These are phyloP conservation scores for Micropoecilia bifurca DNA, from an alignment of 2,797 vertebrate genomes.

Conservation along the genomic window DNA sequence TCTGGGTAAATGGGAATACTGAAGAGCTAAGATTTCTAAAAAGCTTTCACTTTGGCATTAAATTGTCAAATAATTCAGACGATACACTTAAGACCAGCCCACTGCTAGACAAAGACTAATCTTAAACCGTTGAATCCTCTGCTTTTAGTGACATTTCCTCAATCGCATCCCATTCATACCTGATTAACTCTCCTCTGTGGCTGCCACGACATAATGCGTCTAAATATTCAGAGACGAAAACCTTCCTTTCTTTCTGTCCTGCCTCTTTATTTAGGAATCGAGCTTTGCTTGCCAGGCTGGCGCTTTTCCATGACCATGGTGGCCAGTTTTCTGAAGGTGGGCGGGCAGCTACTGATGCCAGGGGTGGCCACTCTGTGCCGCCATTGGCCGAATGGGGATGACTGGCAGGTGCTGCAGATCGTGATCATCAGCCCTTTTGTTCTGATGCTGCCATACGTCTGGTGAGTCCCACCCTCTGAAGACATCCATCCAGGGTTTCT, in stretches of 20 bases:
- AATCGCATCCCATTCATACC: background rate
- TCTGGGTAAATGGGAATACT: slow-evolving; percentile 8
- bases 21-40: slow-evolving; percentile 30
- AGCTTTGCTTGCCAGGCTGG: slow-evolving; percentile 92
- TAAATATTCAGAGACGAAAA: slow-evolving; percentile 16
- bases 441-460: slow-evolving; percentile 92
- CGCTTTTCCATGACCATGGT: slow-evolving; percentile 98
- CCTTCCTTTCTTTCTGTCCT: slow-evolving; percentile 10
- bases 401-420: slow-evolving; percentile 96
- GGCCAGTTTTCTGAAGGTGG: slow-evolving; percentile 94
- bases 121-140: slow-evolving; percentile 27
- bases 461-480: slow-evolving; percentile 86
- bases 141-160: background rate
- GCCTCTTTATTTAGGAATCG: slow-evolving; percentile 85
- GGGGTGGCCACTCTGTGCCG: slow-evolving; percentile 93
- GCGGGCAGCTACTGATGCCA: slow-evolving; percentile 94
- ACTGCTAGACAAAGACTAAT: slow-evolving; percentile 52
- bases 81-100: slow-evolving; percentile 35
- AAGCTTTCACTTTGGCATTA: slow-evolving; percentile 27
- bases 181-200: slow-evolving; percentile 18
- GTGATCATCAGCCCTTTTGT: slow-evolving; percentile 96
- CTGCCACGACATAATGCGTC: background rate
- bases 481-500: slow-evolving; percentile 45
- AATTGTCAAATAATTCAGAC: slow-evolving; percentile 28
- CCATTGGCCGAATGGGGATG: slow-evolving; percentile 90